Evolutionary conservation across 1,140 invertebrate genomes (phyloP), one percentile per base, ranked within the genome.

Genomic region (Tachypleus tridentatus): DNA sequence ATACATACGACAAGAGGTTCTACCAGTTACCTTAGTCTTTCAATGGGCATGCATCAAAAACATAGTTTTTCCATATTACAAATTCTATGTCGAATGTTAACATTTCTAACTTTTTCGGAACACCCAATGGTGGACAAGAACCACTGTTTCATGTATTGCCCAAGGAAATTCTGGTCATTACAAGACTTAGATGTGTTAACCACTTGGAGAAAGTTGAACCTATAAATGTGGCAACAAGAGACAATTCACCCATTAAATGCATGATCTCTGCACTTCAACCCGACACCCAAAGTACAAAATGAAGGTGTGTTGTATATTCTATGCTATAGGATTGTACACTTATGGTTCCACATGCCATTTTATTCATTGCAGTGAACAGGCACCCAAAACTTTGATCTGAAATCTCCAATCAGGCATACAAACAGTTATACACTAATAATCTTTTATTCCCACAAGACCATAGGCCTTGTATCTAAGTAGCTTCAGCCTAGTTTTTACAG

Each of bases 201-300:
- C 94, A 4, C 98, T 87, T 77, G 92, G 96, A 75, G 95, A 98
- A 78, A 91, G 84, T 69, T 94, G 95, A 52, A 84, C 87, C 64
- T 99, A 96, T 82, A 97, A 97, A 78, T n/a, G 98, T 76, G 95
- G 94, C 47, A 94, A 98, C 77, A 99, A 99, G 77, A 99, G 97
- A 76, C 97, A 99, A 78, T 99, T 99, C 78, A 97, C 97, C 3
- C 97, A 99, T 77, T 97, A 97, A 47, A 81, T 84, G 57, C 84
- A 85, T 68, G 97, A 99, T 75, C 81, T 99, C 66, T 85, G 96
- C 67, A 93, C 87, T 70, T 80, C 98, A 61, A 86, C 89, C 67
- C 84, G 97, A 64, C 97, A 99, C 79, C 96, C 97, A 47, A 99
- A 99, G 79, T 99, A 99, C 84, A 99, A 99, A 82, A 99, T 97